Percentiles rank a stretch among this genome's conserved stretches.
Conservation (phyloP, 1,140 invertebrate species). For the Procambarus clarkii region DNA sequence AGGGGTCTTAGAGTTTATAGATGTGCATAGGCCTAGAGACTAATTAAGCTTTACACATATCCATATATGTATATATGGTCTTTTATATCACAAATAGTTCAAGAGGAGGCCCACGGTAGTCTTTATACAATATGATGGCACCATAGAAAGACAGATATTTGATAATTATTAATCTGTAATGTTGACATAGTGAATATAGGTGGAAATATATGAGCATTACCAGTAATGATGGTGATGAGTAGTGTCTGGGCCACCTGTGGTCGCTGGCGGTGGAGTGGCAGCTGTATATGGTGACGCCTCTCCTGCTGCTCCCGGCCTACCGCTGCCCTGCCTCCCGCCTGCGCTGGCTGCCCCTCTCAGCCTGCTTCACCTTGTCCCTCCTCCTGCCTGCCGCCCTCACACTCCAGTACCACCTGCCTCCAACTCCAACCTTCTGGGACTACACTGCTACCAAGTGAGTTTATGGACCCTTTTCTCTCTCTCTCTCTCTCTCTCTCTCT, state of each 20-base stretch:
- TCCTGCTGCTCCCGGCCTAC: slow-evolving; percentile 50
- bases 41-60: too few species aligned
- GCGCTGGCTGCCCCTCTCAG: slow-evolving; percentile 39
- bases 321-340: slow-evolving; percentile 7
- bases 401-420: slow-evolving; percentile 31
- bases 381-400: slow-evolving; percentile 35
- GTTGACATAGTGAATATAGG: too few species aligned
- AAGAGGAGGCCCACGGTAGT: too few species aligned
- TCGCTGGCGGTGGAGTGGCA: slow-evolving; percentile 60
- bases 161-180: too few species aligned
- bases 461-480: not conserved
- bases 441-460: slow-evolving; percentile 18
- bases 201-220: too few species aligned
- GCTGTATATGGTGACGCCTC: slow-evolving; percentile 44
- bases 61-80: too few species aligned
- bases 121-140: too few species aligned
- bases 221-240: too few species aligned
- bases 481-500: not conserved
- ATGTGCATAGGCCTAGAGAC: too few species aligned
- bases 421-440: slow-evolving; percentile 34
- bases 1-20: too few species aligned
- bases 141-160: too few species aligned
- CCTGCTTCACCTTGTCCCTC: slow-evolving; percentile 13
- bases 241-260: slow-evolving; percentile 64
- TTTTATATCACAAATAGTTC: too few species aligned